phyloP scores from a whole-genome alignment of 1,140 invertebrate genomes.

The Aricia agestis region DNA sequence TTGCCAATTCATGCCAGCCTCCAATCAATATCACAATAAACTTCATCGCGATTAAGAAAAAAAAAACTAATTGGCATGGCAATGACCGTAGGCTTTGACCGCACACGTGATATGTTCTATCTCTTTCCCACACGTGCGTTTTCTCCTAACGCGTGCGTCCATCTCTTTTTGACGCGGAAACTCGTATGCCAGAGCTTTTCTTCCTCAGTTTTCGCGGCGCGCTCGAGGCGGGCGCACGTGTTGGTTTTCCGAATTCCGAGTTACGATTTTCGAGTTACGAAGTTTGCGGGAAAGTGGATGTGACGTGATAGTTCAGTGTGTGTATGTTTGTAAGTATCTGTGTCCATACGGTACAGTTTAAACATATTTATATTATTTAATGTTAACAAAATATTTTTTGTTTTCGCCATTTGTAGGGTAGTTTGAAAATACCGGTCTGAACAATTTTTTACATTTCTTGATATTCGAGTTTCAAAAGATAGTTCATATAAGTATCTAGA shows the following conservation, averaged over 20 bases:
- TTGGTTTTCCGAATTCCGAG: constrained; percentile 22
- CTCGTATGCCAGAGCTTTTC: constrained; percentile 52
- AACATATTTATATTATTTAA: too few relatives aligned
- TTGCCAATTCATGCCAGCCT: neutral
- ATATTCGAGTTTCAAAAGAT: too few relatives aligned
- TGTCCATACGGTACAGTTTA: too few relatives aligned
- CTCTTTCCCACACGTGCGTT: constrained; percentile 35
- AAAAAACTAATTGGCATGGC: constrained; percentile 39
- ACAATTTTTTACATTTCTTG: too few relatives aligned
- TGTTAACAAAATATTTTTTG: too few relatives aligned
- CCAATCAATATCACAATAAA: neutral
- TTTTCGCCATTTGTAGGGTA: too few relatives aligned
- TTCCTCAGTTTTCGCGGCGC: constrained; percentile 56
- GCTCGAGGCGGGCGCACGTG: constrained; percentile 37
- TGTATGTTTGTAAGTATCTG: neutral
- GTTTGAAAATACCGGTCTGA: too few relatives aligned
- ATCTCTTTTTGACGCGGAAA: constrained; percentile 56
- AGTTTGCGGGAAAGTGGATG: neutral
- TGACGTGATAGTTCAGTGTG: neutral
- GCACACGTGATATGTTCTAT: constrained; percentile 59
- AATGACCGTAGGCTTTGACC: constrained; percentile 69
- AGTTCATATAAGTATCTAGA: too few relatives aligned
- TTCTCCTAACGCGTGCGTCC: constrained; percentile 31
- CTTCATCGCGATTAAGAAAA: constrained; percentile 5
- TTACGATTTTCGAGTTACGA: neutral